Evolutionary conservation across 23 tunicate genomes (phyloP).

Genomic region (Phallusia fumigata): DNA sequence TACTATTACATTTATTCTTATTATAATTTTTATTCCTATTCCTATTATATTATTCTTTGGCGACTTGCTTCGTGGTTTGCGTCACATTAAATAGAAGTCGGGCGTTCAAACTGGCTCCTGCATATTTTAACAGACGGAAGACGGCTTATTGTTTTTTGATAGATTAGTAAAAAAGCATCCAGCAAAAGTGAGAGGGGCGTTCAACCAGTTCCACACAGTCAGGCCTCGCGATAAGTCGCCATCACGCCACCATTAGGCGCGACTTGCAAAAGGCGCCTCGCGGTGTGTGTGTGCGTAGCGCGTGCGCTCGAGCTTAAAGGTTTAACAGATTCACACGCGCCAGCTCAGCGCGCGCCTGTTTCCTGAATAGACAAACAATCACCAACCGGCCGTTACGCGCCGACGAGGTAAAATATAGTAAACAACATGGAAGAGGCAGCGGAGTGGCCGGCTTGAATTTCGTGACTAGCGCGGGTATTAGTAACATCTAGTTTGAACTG

Average conservation of each 20-base stretch:
- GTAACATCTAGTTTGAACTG: too few relatives aligned
- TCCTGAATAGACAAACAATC: constrained; percentile 14
- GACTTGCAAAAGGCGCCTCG: too few relatives aligned
- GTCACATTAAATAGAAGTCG: constrained; percentile 8
- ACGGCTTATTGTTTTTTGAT: too few relatives aligned
- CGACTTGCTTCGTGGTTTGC: background rate
- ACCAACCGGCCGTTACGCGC: constrained; percentile 12
- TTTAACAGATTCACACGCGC: too few relatives aligned
- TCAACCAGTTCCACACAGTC: too few relatives aligned
- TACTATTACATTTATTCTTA: background rate
- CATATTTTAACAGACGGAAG: too few relatives aligned
- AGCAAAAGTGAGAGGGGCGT: too few relatives aligned
- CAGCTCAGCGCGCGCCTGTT: background rate
- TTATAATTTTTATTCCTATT: background rate
- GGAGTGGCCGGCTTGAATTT: background rate
- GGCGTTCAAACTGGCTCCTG: background rate
- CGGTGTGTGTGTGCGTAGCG: background rate
- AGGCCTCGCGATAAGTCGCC: too few relatives aligned
- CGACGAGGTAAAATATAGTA: background rate
- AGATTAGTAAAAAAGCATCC: too few relatives aligned
- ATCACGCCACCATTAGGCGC: too few relatives aligned
- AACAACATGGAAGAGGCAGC: background rate
- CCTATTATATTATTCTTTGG: constrained; percentile 3
- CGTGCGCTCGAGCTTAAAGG: background rate
- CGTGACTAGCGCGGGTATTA: background rate